Percentiles rank a stretch among this genome's conserved stretches.
Conservation (phyloP, 2,113 vertebrate genomes). For the Perccottus glenii region DNA sequence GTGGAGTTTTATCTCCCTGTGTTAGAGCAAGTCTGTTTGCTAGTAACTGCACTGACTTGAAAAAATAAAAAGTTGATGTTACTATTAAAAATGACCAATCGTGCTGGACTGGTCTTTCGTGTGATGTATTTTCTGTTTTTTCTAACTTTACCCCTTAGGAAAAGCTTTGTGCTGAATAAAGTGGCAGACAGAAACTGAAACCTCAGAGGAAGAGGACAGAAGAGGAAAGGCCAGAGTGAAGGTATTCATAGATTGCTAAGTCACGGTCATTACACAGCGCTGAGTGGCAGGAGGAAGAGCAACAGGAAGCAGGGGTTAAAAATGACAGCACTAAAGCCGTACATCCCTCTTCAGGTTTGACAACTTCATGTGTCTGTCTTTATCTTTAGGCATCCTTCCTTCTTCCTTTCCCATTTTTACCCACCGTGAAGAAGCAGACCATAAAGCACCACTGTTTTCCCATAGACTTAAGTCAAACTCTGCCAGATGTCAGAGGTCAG, state of each 20-base stretch:
- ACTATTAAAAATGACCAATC: too few species aligned
- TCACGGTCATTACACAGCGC: not conserved
- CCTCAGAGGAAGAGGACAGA: not conserved
- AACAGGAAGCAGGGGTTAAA: constrained; percentile 3
- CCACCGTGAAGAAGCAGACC: constrained; percentile 18
- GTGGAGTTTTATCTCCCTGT: too few species aligned
- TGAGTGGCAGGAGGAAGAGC: not conserved
- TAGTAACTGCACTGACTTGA: too few species aligned
- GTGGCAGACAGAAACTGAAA: not conserved
- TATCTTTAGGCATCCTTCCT: not conserved
- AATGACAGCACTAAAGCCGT: not conserved
- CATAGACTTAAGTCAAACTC: constrained; percentile 29
- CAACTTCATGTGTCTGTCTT: not conserved
- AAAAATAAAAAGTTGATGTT: too few species aligned
- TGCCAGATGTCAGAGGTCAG: constrained; percentile 38
- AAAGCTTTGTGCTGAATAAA: not conserved
- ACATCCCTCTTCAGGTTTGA: not conserved
- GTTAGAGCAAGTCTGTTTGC: too few species aligned
- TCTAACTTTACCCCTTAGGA: not conserved
- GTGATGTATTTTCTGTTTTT: not conserved
- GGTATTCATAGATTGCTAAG: not conserved
- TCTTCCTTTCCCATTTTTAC: not conserved
- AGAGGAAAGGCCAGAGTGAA: not conserved
- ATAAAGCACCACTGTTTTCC: constrained; percentile 41
- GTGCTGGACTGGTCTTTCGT: too few species aligned